Evolutionary conservation across 2,113 vertebrate genomes (phyloP).

Genomic region (Podilymbus podiceps): DNA sequence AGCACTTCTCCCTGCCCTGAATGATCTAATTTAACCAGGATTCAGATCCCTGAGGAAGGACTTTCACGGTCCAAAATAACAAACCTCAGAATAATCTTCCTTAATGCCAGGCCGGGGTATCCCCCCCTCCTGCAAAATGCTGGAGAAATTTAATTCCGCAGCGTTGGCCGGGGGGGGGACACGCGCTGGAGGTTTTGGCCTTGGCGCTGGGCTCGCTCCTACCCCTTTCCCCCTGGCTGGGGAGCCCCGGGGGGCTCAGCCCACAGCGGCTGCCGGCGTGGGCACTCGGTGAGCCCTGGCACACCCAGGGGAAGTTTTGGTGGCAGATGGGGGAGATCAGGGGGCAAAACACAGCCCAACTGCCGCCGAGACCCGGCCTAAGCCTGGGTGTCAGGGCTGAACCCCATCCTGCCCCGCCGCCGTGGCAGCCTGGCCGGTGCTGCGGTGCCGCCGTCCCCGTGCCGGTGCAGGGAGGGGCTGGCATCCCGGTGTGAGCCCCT

Average conservation of each 20-base stretch:
- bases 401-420: not conserved
- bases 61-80: conserved; percentile 3
- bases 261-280: fast-evolving
- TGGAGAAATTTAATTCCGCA: not conserved
- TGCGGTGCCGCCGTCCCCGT: fast-evolving
- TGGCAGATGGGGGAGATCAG: not conserved
- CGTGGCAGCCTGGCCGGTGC: not conserved
- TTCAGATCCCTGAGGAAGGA: conserved; percentile 24
- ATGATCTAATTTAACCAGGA: conserved; percentile 12
- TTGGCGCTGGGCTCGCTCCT: fast-evolving
- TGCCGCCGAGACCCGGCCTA: fast-evolving
- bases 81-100: conserved; percentile 22
- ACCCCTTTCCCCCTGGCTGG: not conserved
- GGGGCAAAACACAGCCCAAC: not conserved
- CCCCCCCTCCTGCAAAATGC: not conserved
- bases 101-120: not conserved
- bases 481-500: not conserved
- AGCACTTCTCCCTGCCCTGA: not conserved
- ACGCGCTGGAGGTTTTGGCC: not conserved
- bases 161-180: fast-evolving
- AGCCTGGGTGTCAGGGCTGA: not conserved
- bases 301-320: not conserved
- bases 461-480: not conserved
- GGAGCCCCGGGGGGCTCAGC: not conserved
- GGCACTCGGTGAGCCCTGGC: not conserved